Base-by-base conservation (phyloP, 2,888 invertebrate genomes). In the Sphaerophoria rueppellii region DNA sequence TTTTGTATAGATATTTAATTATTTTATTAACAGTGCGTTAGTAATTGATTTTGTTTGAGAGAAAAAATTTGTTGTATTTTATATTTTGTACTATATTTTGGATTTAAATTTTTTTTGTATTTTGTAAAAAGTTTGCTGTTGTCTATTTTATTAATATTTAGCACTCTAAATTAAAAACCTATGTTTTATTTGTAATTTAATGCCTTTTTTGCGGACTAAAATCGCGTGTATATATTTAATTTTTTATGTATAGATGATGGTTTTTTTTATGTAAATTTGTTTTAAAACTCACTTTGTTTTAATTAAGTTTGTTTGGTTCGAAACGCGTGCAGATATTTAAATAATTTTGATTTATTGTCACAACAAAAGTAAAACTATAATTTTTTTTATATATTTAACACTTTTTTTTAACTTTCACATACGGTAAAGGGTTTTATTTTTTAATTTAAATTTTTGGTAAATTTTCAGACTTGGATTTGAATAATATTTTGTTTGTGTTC, bases 51-150 rank as follows among this genome's bases (percentile, higher is more conserved):
- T 65, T 16, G 52, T 71, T 76, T 85, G 80, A 80, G 83, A 85
- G 61, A 80, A 80, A 85, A 80, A 65, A 72, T 57, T 74, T 75
- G 74, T 83, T 80, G 71, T 85, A 72, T 52, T 55, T 85, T 76
- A 80, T 85, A 80, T 85, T 85, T 85, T 85, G 83, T 85, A 85
- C 83, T 85, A 85, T 85, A 85, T 85, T 80, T 85, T 85, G 83
- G 69, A 85, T 85, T 80, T 63, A 76, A 80, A 72, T 85, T 72
- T n/a, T 85, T 76, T 71, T 82, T 83, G 83, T 83, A 80, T 79
- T 76, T 85, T 76, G 74, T 82, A 77, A 80, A 86, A 87, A 83
- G 65, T 16, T 74, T 75, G 72, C 80, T 69, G 63, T 85, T 83
- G 37, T 40, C 61, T 74, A 70, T 58, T 63, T 63, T 40, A 34